A percentile compares a stretch with the other conserved stretches of the same genome.
Conservation (phyloP, 2,113 vertebrate species). For the Strix aluco region DNA sequence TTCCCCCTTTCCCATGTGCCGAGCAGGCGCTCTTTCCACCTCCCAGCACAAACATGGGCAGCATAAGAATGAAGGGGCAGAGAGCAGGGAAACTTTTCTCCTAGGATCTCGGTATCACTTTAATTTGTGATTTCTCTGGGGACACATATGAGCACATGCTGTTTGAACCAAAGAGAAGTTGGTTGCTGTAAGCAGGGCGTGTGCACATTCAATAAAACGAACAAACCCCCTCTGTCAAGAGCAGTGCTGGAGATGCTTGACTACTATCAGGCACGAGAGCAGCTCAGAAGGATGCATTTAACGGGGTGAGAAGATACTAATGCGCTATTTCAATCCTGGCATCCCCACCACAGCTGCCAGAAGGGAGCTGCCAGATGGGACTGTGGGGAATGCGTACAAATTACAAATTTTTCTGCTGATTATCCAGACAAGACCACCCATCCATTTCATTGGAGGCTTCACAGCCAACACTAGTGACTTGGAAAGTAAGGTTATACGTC, state of each 20-base stretch:
- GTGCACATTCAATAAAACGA: background rate
- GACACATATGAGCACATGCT: background rate
- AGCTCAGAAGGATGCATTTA: fast-evolving
- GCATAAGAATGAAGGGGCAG: background rate
- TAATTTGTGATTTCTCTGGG: background rate
- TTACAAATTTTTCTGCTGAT: conserved; percentile 7
- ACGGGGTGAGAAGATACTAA: background rate
- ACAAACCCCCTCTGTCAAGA: background rate
- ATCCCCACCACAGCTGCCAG: background rate
- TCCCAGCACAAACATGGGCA: background rate
- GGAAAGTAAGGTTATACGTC: background rate
- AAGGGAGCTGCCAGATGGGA: conserved; percentile 9
- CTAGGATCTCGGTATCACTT: background rate
- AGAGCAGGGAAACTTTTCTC: background rate
- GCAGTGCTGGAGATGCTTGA: background rate
- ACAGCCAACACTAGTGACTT: background rate
- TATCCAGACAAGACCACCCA: conserved; percentile 7
- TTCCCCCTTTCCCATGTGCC: fast-evolving
- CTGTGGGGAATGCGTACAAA: background rate
- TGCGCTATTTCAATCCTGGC: background rate
- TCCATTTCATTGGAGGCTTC: background rate
- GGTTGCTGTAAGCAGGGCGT: background rate
- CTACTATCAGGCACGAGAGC: background rate
- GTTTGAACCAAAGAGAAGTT: background rate
- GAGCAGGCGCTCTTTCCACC: background rate